Evolutionary conservation across 2,888 invertebrate genomes (phyloP).

Genomic region (Macropis europaea): DNA sequence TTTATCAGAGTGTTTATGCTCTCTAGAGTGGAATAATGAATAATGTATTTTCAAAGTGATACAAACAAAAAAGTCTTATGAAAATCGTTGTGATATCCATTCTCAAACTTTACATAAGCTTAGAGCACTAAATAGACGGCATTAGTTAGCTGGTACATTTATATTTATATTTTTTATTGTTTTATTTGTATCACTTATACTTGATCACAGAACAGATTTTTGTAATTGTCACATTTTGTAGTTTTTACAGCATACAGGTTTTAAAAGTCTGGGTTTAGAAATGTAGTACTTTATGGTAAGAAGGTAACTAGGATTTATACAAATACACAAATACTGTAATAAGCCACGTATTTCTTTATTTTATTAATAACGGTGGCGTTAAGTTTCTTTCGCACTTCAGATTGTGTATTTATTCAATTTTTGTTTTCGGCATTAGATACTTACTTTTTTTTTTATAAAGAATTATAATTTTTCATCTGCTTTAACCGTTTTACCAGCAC

Average conservation of each 20-base stretch:
- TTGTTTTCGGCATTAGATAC: not conserved
- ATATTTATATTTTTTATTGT: slow-evolving; percentile 15
- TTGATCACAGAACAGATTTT: not conserved
- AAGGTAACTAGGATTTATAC: not conserved
- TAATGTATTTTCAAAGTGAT: slow-evolving; percentile 8
- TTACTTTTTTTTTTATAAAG: not conserved
- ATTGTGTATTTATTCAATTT: not conserved
- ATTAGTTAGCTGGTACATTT: slow-evolving; percentile 54
- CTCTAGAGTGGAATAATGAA: slow-evolving; percentile 10
- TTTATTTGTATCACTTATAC: slow-evolving; percentile 33
- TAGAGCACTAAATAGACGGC: slow-evolving; percentile 60
- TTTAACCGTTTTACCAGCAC: slow-evolving; percentile 18
- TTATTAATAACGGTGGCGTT: not conserved
- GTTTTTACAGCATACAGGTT: not conserved
- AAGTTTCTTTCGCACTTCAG: not conserved
- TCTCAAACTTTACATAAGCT: slow-evolving; percentile 73
- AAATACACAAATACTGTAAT: not conserved
- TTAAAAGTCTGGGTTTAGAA: not conserved
- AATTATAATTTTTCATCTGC: slow-evolving; percentile 2
- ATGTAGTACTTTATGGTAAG: not conserved
- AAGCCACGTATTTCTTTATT: slow-evolving; percentile 2
- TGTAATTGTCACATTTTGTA: not conserved
- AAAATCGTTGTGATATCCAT: slow-evolving; percentile 37
- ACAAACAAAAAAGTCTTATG: slow-evolving; percentile 24
- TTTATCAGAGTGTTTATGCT: slow-evolving; percentile 2